Evolutionary conservation across 53 echinoderm and acorn worm species (phyloP), one percentile per base, ranked within the genome.

Genomic region (Zoroaster sp.): DNA sequence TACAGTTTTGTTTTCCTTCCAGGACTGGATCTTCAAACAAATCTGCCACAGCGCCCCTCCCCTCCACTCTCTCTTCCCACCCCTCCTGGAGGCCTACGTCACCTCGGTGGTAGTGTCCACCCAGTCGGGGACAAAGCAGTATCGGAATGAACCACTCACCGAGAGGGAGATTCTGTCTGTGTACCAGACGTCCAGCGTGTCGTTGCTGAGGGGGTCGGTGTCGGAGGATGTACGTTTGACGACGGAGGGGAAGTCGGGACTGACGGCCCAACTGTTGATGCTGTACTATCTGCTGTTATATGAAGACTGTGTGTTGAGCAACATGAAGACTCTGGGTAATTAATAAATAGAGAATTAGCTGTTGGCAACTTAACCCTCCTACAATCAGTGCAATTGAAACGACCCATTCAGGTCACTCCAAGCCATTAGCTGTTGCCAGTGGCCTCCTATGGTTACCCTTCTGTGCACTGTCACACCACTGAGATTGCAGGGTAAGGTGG

Each of bases 11-110:
- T 31, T 41, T n/a, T 68, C 21, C 67, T 12, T 68, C 33, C 86
- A 99, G 99, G 99, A 99, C 78, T 99, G 99, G 99, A 94, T 99
- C 52, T 99, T 93, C 77, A 94, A 91, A 45, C 99, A 99, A 83
- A 94, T 99, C 40, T 93, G 96, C 78, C 90, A 90, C 78, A 94
- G 93, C 20, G 86, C 93, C 59, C 87, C 99, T 32, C 99, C 99
- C 72, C 94, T 99, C 37, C 99, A 99, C 69, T 88, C 99, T 0
- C 67, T 99, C 35, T 90, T 96, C 21, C 99, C 99, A 66, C 91
- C 96, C 45, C 99, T 99, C 36, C 75, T 99, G 18, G 98, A 99
- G 78, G 95, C 90, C 18, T 99, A 94, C 69, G 96, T 99, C 40
- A 81, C 94, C 70, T 94, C 94, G 0, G 93, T 94, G n/a, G 96